phyloP scores from a whole-genome alignment of 2,113 vertebrate species.

The Laticauda colubrina region DNA sequence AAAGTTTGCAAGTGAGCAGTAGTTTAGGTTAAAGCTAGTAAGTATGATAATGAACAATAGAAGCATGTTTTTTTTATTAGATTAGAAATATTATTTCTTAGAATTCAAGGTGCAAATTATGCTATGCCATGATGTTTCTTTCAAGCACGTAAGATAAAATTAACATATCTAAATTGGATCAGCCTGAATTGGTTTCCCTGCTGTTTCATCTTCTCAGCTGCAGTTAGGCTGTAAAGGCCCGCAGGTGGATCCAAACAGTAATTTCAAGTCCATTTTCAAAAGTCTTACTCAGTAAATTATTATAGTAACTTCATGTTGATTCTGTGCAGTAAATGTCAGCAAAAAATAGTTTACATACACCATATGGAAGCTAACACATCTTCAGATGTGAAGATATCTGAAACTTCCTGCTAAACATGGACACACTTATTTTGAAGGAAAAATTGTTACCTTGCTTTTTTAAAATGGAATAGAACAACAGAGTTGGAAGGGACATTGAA shows the following conservation, averaged over 20 bases:
- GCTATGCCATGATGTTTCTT: conserved; percentile 65
- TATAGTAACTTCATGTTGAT: conserved; percentile 50
- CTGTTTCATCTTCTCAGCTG: conserved; percentile 59
- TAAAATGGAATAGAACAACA: too few species aligned
- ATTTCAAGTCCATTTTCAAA: conserved; percentile 59
- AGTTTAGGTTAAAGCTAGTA: conserved; percentile 42
- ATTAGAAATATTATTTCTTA: conserved; percentile 75
- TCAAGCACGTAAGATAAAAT: conserved; percentile 71
- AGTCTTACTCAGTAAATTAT: conserved; percentile 43
- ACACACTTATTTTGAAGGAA: neutral
- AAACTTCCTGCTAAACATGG: neutral
- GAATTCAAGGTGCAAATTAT: conserved; percentile 72
- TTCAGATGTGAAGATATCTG: neutral
- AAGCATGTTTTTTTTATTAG: conserved; percentile 73
- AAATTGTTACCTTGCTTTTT: neutral
- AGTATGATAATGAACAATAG: conserved; percentile 56
- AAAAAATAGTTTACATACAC: conserved; percentile 31
- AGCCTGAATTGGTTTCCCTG: conserved; percentile 69
- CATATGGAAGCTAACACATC: conserved; percentile 23
- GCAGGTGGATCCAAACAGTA: conserved; percentile 64
- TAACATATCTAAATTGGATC: conserved; percentile 86
- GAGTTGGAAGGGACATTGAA: too few species aligned
- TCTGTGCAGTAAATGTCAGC: conserved; percentile 42
- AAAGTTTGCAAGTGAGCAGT: conserved; percentile 31
- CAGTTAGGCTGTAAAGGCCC: conserved; percentile 57